Evolutionary conservation across 2,113 vertebrate genomes (phyloP).

Genomic region (Heterotis niloticus): DNA sequence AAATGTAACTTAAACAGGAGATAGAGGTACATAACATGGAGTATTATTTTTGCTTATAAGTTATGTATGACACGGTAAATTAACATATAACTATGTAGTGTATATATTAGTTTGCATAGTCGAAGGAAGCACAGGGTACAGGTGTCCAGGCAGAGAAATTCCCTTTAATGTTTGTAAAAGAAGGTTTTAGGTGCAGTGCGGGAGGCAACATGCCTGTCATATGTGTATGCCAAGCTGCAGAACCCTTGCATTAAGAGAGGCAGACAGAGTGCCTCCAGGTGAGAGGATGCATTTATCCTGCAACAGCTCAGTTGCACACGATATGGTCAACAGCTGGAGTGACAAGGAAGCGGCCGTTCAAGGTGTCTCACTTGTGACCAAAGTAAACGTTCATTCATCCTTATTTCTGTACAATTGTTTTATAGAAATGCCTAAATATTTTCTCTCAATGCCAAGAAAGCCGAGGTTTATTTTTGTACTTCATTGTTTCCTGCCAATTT

Average conservation of each 20-base stretch:
- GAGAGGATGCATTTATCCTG: too few species aligned
- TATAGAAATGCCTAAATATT: slow-evolving; percentile 64
- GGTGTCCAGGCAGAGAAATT: slow-evolving; percentile 35
- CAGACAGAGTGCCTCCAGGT: background rate
- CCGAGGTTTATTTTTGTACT: slow-evolving; percentile 72
- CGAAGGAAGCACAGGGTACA: slow-evolving; percentile 31
- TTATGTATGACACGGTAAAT: slow-evolving; percentile 24
- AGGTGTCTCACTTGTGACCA: slow-evolving; percentile 61
- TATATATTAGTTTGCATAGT: slow-evolving; percentile 28
- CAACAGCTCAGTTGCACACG: slow-evolving; percentile 26
- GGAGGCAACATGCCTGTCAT: slow-evolving; percentile 18
- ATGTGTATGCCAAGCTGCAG: slow-evolving; percentile 16
- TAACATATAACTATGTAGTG: slow-evolving; percentile 34
- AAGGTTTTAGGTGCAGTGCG: slow-evolving; percentile 24
- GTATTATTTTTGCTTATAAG: slow-evolving; percentile 8
- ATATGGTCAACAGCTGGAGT: slow-evolving; percentile 31
- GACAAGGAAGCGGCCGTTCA: slow-evolving; percentile 44
- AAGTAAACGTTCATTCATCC: slow-evolving; percentile 57
- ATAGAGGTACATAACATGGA: slow-evolving; percentile 13
- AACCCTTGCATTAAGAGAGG: background rate
- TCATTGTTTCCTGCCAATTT: slow-evolving; percentile 60
- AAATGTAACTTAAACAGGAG: slow-evolving; percentile 27
- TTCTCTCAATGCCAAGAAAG: slow-evolving; percentile 66
- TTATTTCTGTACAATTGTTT: slow-evolving; percentile 58
- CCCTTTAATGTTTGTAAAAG: slow-evolving; percentile 50